phyloP scores from a whole-genome alignment of 2,888 invertebrate species.

The Chrysolina oricalcia region DNA sequence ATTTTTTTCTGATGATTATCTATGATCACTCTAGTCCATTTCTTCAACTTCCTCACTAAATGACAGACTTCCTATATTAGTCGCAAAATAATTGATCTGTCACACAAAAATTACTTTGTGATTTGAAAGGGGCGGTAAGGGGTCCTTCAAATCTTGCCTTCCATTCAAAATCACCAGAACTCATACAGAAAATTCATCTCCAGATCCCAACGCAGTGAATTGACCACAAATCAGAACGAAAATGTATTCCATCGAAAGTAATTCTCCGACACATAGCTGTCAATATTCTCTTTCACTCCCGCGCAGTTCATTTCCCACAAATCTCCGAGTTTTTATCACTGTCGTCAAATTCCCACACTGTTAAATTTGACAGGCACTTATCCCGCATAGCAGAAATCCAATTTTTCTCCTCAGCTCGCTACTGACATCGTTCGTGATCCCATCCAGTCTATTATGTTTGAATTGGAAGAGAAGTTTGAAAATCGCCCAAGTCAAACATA shows the following conservation, averaged over 20 bases:
- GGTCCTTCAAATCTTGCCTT: no score
- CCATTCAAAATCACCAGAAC: background rate
- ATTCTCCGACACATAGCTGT: background rate
- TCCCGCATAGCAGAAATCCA: constrained; percentile 20
- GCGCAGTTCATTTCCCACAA: constrained; percentile 8
- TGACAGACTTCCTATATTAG: no score
- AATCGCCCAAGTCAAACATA: constrained; percentile 46
- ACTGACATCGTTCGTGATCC: constrained; percentile 23
- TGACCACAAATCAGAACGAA: no score
- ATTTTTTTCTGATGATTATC: no score
- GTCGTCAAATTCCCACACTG: constrained; percentile 14
- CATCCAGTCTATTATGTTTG: constrained; percentile 40
- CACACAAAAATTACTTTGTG: no score
- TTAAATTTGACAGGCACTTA: constrained; percentile 29
- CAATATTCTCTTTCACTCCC: background rate
- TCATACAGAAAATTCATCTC: background rate
- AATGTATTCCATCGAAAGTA: background rate
- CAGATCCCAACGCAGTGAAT: background rate
- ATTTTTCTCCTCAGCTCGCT: constrained; percentile 28
- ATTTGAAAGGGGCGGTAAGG: no score
- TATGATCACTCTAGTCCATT: no score
- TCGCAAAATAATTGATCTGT: no score
- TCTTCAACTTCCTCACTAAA: no score
- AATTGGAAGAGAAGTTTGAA: constrained; percentile 38
- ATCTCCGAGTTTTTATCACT: constrained; percentile 14